These are phyloP conservation scores for Ethmia dodecea DNA, from an alignment of 2,888 invertebrate genomes.

Conservation along the genomic window DNA sequence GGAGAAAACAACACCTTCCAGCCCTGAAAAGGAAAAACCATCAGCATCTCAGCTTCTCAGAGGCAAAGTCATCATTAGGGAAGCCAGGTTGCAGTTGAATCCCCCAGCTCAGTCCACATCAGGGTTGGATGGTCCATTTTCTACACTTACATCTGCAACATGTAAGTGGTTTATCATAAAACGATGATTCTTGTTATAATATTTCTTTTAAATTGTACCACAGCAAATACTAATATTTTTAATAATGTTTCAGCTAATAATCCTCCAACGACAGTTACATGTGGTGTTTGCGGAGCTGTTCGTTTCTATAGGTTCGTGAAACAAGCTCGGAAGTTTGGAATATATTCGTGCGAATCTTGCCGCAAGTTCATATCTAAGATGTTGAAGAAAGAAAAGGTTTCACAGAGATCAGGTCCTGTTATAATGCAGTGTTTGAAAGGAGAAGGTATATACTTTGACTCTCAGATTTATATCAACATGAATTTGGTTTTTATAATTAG, in stretches of 20 bases:
- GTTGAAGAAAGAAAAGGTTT: slow-evolving; percentile 81
- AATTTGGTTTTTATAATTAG: background rate
- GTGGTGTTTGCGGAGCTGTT: slow-evolving; percentile 88
- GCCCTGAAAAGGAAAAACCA: slow-evolving; percentile 64
- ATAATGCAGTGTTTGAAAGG: slow-evolving; percentile 82
- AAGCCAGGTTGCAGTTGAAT: slow-evolving; percentile 81
- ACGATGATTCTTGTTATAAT: background rate
- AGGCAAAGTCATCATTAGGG: slow-evolving; percentile 83
- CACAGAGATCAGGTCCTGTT: slow-evolving; percentile 72
- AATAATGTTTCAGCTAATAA: slow-evolving; percentile 60
- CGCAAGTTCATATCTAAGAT: slow-evolving; percentile 91
- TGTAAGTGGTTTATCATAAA: slow-evolving; percentile 30
- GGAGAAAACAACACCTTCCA: slow-evolving; percentile 55
- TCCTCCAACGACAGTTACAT: slow-evolving; percentile 82
- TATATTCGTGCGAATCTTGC: slow-evolving; percentile 91
- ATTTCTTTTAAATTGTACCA: background rate
- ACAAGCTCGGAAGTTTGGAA: slow-evolving; percentile 90
- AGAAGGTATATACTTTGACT: slow-evolving; percentile 75
- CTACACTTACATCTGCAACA: slow-evolving; percentile 56
- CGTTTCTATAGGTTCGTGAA: slow-evolving; percentile 86
- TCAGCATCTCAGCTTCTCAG: slow-evolving; percentile 71
- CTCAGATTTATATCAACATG: too few species aligned
- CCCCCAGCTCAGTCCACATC: slow-evolving; percentile 53
- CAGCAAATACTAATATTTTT: background rate
- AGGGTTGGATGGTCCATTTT: slow-evolving; percentile 83